Base-by-base conservation (phyloP, 2,113 vertebrate species). In the Hyperoodon ampullatus region DNA sequence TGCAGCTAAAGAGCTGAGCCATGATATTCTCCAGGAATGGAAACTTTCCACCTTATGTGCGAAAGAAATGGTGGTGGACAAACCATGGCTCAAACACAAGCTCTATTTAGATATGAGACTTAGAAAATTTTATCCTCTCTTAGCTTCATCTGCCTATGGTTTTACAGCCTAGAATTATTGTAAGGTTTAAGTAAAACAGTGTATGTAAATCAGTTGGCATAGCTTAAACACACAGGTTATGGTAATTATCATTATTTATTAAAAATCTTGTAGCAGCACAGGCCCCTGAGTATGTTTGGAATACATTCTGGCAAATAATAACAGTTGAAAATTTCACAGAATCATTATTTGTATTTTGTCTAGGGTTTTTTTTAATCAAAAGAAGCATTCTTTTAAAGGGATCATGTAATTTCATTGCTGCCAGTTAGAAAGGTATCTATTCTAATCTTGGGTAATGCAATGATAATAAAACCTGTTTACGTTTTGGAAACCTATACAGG, bases 201-300 rank as follows among this genome's bases (percentile, higher is more conserved):
- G 7, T 44, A 28, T 82, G 35, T 55, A 91, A 94, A 68, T 91
- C 21, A 23, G 4, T 66, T 61, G 58, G 8, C 74, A 82, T 88
- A 60, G 24, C 47, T 61, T 74, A 87, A 87, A 75, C 10, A 13
- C 68, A 53, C 10, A 81, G n/a, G 6, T 60, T n/a, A 77, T 61
- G 39, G 16, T 61, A 42, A 82, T 94, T 91, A 60, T 93, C 12
- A 47, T 84, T 86, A 60, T 50, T 95, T 61, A 35, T 65, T 94
- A 47, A 94, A 87, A 33, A 68, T 53, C 3, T 63, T 91, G 9
- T 33, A 65, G 24, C 21, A 66, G 23, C 28, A 66, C 24, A 77
- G 6, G 33, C 19, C 33, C 39, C 8, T 60, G n/a, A 39, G 5
- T 68, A 53, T 87, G 8, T 39, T 86, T 88, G 35, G 28, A 91